These are phyloP conservation scores for Sinhomidia bicolor DNA, from an alignment of 2,888 invertebrate species.

Conservation along the genomic window DNA sequence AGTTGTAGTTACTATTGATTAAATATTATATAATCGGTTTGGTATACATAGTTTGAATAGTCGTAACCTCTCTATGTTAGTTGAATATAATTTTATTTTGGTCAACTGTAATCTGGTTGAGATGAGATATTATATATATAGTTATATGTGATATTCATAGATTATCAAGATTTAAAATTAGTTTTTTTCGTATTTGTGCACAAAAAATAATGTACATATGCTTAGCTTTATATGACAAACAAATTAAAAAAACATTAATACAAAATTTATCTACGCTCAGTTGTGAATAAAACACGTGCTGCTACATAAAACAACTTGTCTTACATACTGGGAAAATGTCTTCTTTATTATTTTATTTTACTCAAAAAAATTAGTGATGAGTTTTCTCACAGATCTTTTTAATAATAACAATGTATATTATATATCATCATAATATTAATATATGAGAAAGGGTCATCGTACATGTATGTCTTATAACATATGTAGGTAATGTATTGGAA, in stretches of 20 bases:
- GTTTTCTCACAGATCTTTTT: constrained; percentile 25
- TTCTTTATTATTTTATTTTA: constrained; percentile 50
- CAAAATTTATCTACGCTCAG: background rate
- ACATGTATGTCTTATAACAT: constrained; percentile 21
- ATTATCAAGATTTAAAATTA: background rate
- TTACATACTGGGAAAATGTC: constrained; percentile 61
- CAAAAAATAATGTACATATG: background rate
- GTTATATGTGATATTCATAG: background rate
- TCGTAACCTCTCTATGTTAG: background rate
- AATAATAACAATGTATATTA: background rate
- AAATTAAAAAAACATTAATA: no score
- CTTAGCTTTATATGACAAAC: background rate
- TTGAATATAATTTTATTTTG: background rate
- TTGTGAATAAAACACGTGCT: background rate
- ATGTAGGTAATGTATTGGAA: constrained; percentile 28
- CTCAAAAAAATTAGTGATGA: constrained; percentile 51
- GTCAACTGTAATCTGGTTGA: background rate
- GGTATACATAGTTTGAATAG: no score
- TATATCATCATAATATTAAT: constrained; percentile 12
- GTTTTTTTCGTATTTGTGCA: background rate
- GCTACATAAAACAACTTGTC: background rate
- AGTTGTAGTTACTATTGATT: background rate
- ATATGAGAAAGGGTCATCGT: constrained; percentile 20
- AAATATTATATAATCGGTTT: no score
- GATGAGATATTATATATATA: background rate